phyloP scores from a whole-genome alignment of 2,888 invertebrate species.

The Dolomedes plantarius region DNA sequence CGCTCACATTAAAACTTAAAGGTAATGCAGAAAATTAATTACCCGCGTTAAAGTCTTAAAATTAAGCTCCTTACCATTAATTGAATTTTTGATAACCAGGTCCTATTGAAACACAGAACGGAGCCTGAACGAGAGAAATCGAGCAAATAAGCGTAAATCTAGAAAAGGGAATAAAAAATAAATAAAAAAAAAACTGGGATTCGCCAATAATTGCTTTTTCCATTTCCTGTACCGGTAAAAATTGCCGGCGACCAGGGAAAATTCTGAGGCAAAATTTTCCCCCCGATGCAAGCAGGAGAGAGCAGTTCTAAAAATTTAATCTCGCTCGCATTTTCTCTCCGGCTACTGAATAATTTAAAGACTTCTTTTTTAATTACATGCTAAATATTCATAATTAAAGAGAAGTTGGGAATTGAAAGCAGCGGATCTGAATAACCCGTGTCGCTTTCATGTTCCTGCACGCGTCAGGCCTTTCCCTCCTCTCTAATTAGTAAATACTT shows the following conservation, averaged over 20 bases:
- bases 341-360: background rate
- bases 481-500: too few relatives aligned
- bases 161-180: background rate
- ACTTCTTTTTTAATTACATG: background rate
- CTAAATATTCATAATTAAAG: background rate
- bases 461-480: too few relatives aligned
- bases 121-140: too few relatives aligned
- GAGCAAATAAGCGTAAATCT: conserved; percentile 25
- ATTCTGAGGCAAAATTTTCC: too few relatives aligned
- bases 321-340: background rate
- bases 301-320: too few relatives aligned
- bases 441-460: too few relatives aligned
- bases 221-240: background rate
- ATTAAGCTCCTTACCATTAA: background rate
- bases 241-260: background rate
- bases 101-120: background rate
- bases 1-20: too few relatives aligned
- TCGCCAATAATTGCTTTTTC: background rate
- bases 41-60: background rate
- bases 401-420: background rate
- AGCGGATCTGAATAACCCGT: too few relatives aligned
- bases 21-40: background rate
- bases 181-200: background rate
- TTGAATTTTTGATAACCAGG: background rate
- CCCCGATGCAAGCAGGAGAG: too few relatives aligned